phyloP scores from a whole-genome alignment of 2,113 vertebrate genomes.

The Chaenocephalus aceratus region DNA sequence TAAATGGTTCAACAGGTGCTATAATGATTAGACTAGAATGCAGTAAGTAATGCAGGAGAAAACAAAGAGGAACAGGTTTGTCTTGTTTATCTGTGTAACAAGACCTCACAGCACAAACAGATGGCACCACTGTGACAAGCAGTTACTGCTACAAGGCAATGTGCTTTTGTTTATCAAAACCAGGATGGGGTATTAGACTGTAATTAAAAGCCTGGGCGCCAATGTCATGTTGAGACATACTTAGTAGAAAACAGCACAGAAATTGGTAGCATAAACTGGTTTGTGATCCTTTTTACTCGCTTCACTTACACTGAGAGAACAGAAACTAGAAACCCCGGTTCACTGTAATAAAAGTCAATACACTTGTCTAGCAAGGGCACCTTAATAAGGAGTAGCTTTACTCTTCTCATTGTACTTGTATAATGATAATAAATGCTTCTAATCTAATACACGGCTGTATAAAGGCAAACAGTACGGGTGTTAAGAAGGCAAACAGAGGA shows the following conservation, averaged over 20 bases:
- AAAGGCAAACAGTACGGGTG: background rate
- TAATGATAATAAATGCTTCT: too few species aligned
- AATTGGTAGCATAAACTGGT: background rate
- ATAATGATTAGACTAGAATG: background rate
- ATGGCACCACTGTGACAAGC: background rate
- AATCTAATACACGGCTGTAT: background rate
- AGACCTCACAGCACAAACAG: background rate
- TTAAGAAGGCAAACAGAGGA: background rate
- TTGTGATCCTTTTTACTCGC: background rate
- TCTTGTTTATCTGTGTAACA: background rate
- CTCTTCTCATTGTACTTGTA: too few species aligned
- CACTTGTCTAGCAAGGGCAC: too few species aligned
- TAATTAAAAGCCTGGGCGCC: background rate
- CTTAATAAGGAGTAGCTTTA: too few species aligned
- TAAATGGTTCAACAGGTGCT: background rate
- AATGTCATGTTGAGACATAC: background rate
- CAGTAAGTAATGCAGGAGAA: accelerated
- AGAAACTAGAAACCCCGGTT: background rate
- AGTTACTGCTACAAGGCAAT: too few species aligned
- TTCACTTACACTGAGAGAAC: background rate
- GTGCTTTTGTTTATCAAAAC: background rate
- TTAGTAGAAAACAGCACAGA: background rate
- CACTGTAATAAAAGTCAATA: background rate
- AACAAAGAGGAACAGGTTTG: conserved; percentile 18
- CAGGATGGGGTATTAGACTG: background rate